A percentile compares a stretch with the other conserved stretches of the same genome.
phyloP scores from a whole-genome alignment of 2,113 vertebrate species.

The Pholis gunnellus region DNA sequence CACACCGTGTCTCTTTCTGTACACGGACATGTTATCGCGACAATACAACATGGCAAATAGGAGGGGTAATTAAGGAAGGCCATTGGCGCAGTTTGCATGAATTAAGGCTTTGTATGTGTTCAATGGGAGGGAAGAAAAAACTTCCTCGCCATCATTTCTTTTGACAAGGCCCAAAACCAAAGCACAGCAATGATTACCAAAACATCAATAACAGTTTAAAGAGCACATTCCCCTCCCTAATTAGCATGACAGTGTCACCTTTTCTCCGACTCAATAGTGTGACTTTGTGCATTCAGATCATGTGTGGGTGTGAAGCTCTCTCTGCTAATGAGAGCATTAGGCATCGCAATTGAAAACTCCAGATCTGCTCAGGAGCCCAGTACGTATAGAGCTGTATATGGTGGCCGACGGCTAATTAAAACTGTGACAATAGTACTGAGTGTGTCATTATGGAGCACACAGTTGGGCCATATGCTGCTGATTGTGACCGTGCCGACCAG shows the following conservation, averaged over 20 bases:
- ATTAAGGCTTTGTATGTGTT: slow-evolving; percentile 76
- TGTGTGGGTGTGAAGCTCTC: slow-evolving; percentile 9
- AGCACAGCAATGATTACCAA: slow-evolving; percentile 59
- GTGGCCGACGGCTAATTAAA: slow-evolving; percentile 22
- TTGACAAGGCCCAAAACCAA: slow-evolving; percentile 74
- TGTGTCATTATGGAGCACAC: slow-evolving; percentile 19
- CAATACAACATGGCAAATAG: slow-evolving; percentile 36
- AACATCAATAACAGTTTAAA: slow-evolving; percentile 73
- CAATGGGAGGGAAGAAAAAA: slow-evolving; percentile 62
- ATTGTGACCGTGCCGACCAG: slow-evolving; percentile 24
- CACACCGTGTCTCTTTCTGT: background rate
- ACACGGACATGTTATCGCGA: background rate
- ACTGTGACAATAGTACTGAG: background rate
- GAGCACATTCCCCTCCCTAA: slow-evolving; percentile 66
- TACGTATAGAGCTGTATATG: slow-evolving; percentile 36
- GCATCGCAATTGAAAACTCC: slow-evolving; percentile 41
- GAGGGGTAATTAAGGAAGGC: slow-evolving; percentile 83
- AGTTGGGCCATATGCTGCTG: background rate
- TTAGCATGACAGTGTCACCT: slow-evolving; percentile 68
- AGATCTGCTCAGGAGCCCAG: slow-evolving; percentile 7
- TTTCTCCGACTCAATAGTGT: slow-evolving; percentile 42
- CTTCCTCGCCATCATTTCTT: slow-evolving; percentile 70
- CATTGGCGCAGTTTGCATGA: slow-evolving; percentile 79
- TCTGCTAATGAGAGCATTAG: slow-evolving; percentile 51
- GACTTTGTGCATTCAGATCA: slow-evolving; percentile 39